A percentile compares a stretch with the other conserved stretches of the same genome.
phyloP scores from a whole-genome alignment of 1,140 invertebrate species.

The Xylocopa sonorina region DNA sequence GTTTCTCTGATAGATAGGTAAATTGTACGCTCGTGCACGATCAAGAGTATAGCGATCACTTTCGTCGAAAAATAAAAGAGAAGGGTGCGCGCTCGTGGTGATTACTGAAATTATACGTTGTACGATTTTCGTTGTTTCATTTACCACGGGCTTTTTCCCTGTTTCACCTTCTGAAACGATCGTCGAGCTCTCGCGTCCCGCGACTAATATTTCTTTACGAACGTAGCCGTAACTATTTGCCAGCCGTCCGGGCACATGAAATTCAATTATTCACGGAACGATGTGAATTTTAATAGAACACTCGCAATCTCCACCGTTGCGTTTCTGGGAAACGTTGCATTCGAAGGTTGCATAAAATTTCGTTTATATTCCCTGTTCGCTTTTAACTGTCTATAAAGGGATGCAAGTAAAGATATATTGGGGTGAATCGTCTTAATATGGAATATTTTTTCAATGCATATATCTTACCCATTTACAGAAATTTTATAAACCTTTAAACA shows the following conservation, averaged over 20 bases:
- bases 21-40: constrained; percentile 9
- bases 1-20: not conserved
- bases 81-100: not conserved
- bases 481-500: too few relatives aligned
- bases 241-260: not conserved
- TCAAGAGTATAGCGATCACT: too few relatives aligned
- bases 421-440: too few relatives aligned
- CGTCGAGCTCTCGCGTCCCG: too few relatives aligned
- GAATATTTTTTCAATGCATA: too few relatives aligned
- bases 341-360: not conserved
- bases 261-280: constrained; percentile 16
- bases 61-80: not conserved
- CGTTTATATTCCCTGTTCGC: not conserved
- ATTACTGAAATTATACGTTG: constrained; percentile 3
- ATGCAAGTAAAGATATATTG: too few relatives aligned
- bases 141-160: not conserved
- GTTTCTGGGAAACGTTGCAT: not conserved
- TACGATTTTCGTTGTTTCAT: not conserved
- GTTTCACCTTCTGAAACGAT: too few relatives aligned
- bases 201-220: not conserved
- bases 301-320: not conserved
- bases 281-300: constrained; percentile 13
- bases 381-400: not conserved
- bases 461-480: too few relatives aligned
- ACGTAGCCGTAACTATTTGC: not conserved